Conservation (phyloP, 2,888 invertebrate genomes). For the Amiota mariae region DNA sequence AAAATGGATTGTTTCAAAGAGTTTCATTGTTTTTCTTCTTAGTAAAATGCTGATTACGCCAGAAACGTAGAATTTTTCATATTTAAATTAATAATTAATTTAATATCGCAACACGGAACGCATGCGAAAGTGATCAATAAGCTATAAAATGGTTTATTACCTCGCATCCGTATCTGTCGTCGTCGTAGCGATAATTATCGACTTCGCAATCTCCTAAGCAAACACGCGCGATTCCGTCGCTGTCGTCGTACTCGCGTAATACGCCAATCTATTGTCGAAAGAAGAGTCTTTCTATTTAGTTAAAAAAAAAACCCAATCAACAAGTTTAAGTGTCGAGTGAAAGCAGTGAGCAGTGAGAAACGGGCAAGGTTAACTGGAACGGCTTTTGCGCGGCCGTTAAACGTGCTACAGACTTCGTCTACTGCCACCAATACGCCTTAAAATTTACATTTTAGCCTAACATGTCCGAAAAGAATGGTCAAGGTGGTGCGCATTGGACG, state of each 20-base stretch:
- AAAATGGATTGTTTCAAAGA: conserved; percentile 60
- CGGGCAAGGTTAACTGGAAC: conserved; percentile 38
- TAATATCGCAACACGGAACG: conserved; percentile 33
- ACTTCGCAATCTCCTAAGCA: conserved; percentile 63
- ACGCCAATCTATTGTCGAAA: background rate
- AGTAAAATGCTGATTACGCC: conserved; percentile 41
- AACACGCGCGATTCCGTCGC: conserved; percentile 41
- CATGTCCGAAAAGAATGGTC: conserved; percentile 73
- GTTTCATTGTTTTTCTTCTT: conserved; percentile 54
- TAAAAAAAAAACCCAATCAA: conserved; percentile 16
- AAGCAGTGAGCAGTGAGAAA: conserved; percentile 30
- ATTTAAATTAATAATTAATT: background rate
- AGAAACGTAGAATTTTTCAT: background rate
- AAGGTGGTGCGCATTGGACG: conserved; percentile 70
- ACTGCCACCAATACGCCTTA: conserved; percentile 28
- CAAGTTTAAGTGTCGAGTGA: conserved; percentile 22
- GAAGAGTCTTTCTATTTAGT: background rate
- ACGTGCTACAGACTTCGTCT: conserved; percentile 7
- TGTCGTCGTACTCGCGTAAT: background rate
- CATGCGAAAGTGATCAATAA: conserved; percentile 41
- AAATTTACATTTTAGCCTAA: conserved; percentile 51
- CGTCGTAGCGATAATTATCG: conserved; percentile 60
- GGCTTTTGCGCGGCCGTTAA: conserved; percentile 14
- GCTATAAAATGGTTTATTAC: conserved; percentile 67
- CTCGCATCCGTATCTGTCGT: conserved; percentile 54